Percentiles rank a stretch among this genome's conserved stretches.
These are phyloP conservation scores for Rhopalosiphum maidis DNA, from an alignment of 1,140 invertebrate species.

Conservation along the genomic window DNA sequence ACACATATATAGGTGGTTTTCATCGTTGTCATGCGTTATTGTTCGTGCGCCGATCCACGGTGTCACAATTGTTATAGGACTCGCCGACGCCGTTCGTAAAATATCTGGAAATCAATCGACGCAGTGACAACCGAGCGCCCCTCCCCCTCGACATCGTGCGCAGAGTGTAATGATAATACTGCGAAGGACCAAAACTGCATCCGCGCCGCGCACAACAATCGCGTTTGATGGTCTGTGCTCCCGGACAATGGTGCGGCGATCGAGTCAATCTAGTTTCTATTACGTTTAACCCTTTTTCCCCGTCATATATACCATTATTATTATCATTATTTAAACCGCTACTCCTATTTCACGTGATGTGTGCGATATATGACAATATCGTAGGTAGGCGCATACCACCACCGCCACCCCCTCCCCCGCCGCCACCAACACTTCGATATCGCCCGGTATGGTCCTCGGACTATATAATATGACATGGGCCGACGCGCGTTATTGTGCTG, in stretches of 20 bases:
- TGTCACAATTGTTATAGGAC: neutral
- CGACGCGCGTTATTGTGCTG: neutral
- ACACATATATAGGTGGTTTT: no score
- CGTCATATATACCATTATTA: neutral
- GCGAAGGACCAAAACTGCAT: neutral
- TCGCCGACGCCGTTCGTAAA: neutral
- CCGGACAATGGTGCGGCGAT: neutral
- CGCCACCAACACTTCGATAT: neutral
- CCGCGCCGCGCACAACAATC: neutral
- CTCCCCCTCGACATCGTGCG: no score
- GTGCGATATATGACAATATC: neutral
- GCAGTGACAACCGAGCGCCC: neutral
- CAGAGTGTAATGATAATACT: neutral
- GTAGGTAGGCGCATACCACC: neutral
- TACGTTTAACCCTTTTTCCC: constrained; percentile 37
- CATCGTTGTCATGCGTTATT: no score
- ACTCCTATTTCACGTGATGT: neutral
- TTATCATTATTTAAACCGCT: no score
- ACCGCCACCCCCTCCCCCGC: no score
- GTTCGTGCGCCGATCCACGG: no score
- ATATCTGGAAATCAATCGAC: neutral
- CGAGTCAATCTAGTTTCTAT: constrained; percentile 39
- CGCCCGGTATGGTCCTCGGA: neutral
- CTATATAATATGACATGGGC: no score
- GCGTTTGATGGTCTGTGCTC: neutral